Evolutionary conservation across 2,797 vertebrate species (phyloP).

Genomic region (Anguilla anguilla): DNA sequence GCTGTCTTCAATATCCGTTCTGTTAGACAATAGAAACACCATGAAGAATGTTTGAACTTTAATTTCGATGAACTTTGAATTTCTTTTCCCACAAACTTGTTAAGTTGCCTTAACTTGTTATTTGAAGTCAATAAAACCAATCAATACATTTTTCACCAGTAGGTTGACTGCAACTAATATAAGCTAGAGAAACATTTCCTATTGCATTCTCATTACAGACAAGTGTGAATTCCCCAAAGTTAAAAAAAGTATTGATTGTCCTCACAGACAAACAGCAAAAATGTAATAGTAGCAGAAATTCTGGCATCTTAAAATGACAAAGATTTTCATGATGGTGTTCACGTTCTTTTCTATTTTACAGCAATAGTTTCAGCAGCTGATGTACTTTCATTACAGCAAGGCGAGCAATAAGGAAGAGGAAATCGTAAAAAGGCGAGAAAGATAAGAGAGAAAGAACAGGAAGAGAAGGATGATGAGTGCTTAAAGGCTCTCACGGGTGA

Average conservation of each 20-base stretch:
- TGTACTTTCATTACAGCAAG: background rate
- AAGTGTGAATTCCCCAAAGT: background rate
- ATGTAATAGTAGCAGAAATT: no score
- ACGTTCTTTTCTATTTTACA: background rate
- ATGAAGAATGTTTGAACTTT: no score
- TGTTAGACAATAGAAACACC: no score
- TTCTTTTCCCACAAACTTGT: no score
- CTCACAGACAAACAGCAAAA: no score
- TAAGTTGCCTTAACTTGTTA: no score
- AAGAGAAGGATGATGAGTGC: background rate
- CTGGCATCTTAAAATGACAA: background rate
- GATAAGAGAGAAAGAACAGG: background rate
- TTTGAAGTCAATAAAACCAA: no score
- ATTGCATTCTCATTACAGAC: background rate
- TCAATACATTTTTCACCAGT: no score
- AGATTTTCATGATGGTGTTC: background rate
- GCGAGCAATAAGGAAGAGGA: background rate
- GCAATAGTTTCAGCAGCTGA: background rate
- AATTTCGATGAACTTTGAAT: no score
- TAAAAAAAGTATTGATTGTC: no score
- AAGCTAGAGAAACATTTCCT: background rate
- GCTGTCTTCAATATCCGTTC: no score
- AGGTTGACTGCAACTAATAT: background rate
- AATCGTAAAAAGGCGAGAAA: background rate
- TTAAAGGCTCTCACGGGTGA: constrained; percentile 64